Evolutionary conservation across 2,797 vertebrate genomes (phyloP), one percentile per base, ranked within the genome.

Genomic region (Otolemur crassicaudatus): DNA sequence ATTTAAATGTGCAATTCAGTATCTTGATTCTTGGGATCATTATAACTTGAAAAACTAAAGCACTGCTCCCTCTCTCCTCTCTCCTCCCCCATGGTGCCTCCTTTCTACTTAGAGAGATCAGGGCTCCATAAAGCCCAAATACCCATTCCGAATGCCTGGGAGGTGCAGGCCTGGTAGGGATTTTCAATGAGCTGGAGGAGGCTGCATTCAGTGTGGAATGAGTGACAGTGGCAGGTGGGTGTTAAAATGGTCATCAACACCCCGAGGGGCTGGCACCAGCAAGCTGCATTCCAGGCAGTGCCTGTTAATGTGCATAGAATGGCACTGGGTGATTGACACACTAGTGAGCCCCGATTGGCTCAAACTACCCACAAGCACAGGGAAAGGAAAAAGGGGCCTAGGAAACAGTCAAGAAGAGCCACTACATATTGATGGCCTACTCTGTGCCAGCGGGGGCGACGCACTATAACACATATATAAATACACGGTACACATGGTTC

Each of bases 21-120:
- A 79, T 92, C 97, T 97, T 63, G 46, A 94, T 97, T 88, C 97
- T 96, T 27, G 82, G 82, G 60, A 94, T 96, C 94, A 85, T 96
- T 97, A 61, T 73, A 93, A 95, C 63, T 17, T 95, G 94, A 92
- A 97, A 95, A 82, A 58, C 79, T 2, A 65, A 94, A 67, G 81
- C 90, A 2, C n/a, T 0, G 0, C 49, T 34, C 61, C 12, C 40
- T 77, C 56, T 43, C 69, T 23, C 70, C 5, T 4, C 19, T 20
- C 77, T 40, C 95, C 94, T 92, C 61, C 67, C 76, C 84, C 60
- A 81, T 46, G 58, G 49, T 29, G 91, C 95, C 91, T 70, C 31
- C 1, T 80, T 97, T 94, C 94, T 83, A 83, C 75, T 93, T 83
- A 95, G 83, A 95, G 86, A 7, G 0, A 73, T 40, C 69, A 63